Evolutionary conservation across 2,113 vertebrate species (phyloP).

Genomic region (Chloroceryle aenea): DNA sequence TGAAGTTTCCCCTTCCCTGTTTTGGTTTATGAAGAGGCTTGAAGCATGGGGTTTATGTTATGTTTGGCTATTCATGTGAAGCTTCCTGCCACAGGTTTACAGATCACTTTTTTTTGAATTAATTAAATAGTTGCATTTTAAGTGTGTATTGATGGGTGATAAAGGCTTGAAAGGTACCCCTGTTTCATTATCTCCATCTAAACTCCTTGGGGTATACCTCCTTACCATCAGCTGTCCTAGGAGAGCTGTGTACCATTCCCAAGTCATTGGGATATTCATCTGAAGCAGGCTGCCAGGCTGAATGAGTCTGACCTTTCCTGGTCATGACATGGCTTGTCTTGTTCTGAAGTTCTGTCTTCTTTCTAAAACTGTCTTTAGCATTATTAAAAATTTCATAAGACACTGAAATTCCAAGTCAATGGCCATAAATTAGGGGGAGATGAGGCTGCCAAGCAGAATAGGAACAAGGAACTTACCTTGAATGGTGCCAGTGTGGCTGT

Average conservation of each 20-base stretch:
- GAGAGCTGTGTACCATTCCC: neutral
- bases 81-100: neutral
- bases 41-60: neutral
- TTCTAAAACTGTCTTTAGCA: neutral
- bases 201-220: neutral
- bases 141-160: neutral
- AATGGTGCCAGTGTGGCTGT: neutral
- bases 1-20: neutral
- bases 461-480: neutral
- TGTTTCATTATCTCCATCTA: neutral
- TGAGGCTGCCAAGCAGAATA: neutral
- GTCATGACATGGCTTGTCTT: neutral
- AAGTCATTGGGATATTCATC: neutral
- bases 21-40: neutral
- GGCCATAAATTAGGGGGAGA: neutral
- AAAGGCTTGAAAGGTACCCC: neutral
- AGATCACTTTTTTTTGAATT: too few species aligned
- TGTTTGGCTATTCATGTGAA: neutral
- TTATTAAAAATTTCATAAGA: neutral
- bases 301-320: neutral
- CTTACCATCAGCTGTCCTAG: neutral
- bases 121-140: neutral
- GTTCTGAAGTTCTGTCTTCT: neutral
- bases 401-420: neutral
- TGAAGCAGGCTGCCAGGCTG: neutral